A percentile compares a stretch with the other conserved stretches of the same genome.
Evolutionary conservation across 2,888 invertebrate genomes (phyloP).

Genomic region (Meloe dianella): DNA sequence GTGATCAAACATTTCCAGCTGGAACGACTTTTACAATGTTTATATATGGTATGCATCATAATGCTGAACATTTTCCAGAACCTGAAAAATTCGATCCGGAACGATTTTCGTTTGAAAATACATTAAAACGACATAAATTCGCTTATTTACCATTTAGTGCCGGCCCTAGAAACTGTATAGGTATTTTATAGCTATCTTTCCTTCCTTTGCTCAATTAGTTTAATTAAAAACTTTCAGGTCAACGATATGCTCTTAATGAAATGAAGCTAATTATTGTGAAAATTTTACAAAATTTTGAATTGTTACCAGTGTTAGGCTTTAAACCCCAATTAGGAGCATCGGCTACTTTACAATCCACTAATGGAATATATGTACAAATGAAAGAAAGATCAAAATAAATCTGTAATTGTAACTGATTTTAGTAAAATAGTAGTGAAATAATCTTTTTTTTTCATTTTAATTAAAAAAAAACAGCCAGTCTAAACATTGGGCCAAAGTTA

Average conservation of each 20-base stretch:
- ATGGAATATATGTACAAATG: constrained; percentile 39
- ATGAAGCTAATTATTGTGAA: constrained; percentile 52
- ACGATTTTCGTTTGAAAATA: constrained; percentile 57
- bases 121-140: constrained; percentile 31
- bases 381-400: constrained; percentile 18
- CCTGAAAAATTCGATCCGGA: constrained; percentile 54
- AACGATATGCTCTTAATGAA: constrained; percentile 58
- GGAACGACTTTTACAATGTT: constrained; percentile 20
- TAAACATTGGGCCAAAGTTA: too few species aligned
- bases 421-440: not conserved
- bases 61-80: constrained; percentile 54
- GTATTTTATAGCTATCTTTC: not conserved
- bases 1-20: constrained; percentile 21
- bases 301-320: constrained; percentile 50
- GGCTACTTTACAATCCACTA: constrained; percentile 31
- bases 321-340: constrained; percentile 42
- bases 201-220: not conserved
- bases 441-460: too few species aligned
- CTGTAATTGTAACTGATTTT: not conserved
- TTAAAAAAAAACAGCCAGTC: too few species aligned
- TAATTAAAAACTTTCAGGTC: constrained; percentile 46
- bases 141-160: constrained; percentile 31
- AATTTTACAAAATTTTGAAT: constrained; percentile 51
- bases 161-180: constrained; percentile 29
- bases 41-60: constrained; percentile 22